Evolutionary conservation across 2,888 invertebrate species (phyloP), one percentile per base, ranked within the genome.

Genomic region (Ametastegia equiseti): DNA sequence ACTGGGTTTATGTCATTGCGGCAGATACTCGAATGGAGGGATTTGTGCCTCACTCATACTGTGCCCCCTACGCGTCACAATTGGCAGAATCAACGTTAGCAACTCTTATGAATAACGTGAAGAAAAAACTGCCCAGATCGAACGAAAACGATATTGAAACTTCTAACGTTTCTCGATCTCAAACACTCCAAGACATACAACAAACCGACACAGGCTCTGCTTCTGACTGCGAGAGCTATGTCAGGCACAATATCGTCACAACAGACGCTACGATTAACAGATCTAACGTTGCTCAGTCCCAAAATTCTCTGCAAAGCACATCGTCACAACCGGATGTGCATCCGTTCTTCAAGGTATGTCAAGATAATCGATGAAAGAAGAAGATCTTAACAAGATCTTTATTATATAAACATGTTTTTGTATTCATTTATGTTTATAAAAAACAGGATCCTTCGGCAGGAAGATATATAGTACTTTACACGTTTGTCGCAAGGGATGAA

Each of bases 1-100:
- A 98, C 92, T 98, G 98, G 98, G 98, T 98, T 9, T 98, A 98
- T 92, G 98, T 98, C 0, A 97, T 98, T 89, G 96, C 97, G 2
- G 96, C 97, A 69, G 97, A 97, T 87, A 96, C 97, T 23, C 94
- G 97, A 78, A 95, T 97, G 89, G 98, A 98, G 92, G 98, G 98
- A 0, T 98, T 98, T 89, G 98, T 98, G 87, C 98, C 98, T 0
- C 97, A 97, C 90, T 97, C 97, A 0, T 98, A 98, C 91, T 98
- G 98, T 90, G 97, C 97, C 0, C 97, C 97, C 0, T 97, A 94
- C 88, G 96, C 94, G 87, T 97, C 95, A 91, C 95, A 95, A 92
- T 91, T 95, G 75, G 97, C 95, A 2, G 97, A 98, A 90, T 88
- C 91, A 65, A 91, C 91, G 13, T 92, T 97, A 86, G 96, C 96